A percentile compares a stretch with the other conserved stretches of the same genome.
phyloP scores from a whole-genome alignment of 1,140 invertebrate genomes.

The Oscheius sp. region DNA sequence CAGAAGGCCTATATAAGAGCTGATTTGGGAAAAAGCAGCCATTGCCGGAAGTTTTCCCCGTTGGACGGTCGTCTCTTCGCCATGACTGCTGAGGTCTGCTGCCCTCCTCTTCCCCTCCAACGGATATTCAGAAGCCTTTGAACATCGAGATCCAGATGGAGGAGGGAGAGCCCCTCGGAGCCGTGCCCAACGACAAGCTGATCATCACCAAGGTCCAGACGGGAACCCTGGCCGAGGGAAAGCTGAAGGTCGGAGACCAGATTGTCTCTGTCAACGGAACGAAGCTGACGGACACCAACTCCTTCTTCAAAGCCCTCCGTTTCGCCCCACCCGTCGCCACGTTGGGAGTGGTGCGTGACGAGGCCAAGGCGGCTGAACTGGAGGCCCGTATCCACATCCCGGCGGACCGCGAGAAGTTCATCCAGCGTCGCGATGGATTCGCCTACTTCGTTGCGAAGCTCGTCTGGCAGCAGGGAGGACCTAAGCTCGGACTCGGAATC shows the following conservation, averaged over 20 bases:
- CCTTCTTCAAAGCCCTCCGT: constrained; percentile 50
- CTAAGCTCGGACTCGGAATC: constrained; percentile 52
- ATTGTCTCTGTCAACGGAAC: constrained; percentile 45
- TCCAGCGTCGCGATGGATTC: constrained; percentile 52
- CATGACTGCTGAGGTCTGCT: too few species aligned
- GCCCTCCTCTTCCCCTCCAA: too few species aligned
- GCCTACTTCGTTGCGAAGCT: constrained; percentile 40
- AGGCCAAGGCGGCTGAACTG: constrained; percentile 41
- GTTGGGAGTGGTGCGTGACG: constrained; percentile 36
- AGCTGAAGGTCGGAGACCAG: constrained; percentile 54
- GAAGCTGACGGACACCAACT: constrained; percentile 43
- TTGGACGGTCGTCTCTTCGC: too few species aligned
- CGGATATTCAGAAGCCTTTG: too few species aligned
- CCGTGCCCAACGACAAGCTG: constrained; percentile 52
- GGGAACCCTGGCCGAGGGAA: constrained; percentile 50
- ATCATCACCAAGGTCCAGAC: constrained; percentile 46
- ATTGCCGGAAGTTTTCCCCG: too few species aligned
- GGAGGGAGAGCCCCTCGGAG: constrained; percentile 48
- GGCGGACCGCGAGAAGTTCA: constrained; percentile 50
- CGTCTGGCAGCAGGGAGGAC: constrained; percentile 47
- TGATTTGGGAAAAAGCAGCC: too few species aligned
- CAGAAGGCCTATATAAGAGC: too few species aligned
- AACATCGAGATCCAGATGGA: too few species aligned
- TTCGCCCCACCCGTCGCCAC: constrained; percentile 41
- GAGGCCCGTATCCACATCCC: constrained; percentile 49